phyloP scores from a whole-genome alignment of 2,888 invertebrate species.

The Euplexia lucipara region DNA sequence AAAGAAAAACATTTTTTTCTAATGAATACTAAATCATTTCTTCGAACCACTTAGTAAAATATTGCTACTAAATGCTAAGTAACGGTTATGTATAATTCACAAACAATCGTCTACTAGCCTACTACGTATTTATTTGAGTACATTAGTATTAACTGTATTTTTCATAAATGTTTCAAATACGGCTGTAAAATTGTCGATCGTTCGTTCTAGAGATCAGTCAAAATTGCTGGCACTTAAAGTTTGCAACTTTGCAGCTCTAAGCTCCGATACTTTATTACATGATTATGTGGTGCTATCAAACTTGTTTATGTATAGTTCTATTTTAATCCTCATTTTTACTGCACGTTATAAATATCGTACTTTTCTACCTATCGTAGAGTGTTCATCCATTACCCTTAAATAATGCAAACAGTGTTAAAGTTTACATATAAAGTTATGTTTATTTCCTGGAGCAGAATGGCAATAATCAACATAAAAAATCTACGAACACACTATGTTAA shows the following conservation, averaged over 20 bases:
- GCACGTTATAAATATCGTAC: neutral
- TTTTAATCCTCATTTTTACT: neutral
- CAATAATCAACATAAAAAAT: constrained; percentile 11
- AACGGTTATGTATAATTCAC: neutral
- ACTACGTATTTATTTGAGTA: neutral
- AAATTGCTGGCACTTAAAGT: constrained; percentile 3
- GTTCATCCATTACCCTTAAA: neutral
- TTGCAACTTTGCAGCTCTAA: constrained; percentile 4
- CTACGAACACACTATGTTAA: neutral
- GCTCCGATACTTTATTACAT: constrained; percentile 2
- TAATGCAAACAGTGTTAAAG: neutral
- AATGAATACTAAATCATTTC: constrained; percentile 5
- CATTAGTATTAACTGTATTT: neutral
- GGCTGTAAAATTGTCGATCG: neutral
- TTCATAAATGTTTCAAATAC: neutral
- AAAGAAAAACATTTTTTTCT: constrained; percentile 17
- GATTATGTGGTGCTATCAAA: neutral
- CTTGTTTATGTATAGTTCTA: neutral
- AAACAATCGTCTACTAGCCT: neutral
- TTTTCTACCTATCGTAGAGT: neutral
- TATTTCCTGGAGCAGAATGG: neutral
- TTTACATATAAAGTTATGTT: neutral
- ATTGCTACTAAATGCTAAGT: neutral
- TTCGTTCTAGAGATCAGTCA: constrained; percentile 9
- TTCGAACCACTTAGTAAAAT: constrained; percentile 15